These are phyloP conservation scores for Ia io DNA, from an alignment of 2,113 vertebrate genomes.

Conservation along the genomic window DNA sequence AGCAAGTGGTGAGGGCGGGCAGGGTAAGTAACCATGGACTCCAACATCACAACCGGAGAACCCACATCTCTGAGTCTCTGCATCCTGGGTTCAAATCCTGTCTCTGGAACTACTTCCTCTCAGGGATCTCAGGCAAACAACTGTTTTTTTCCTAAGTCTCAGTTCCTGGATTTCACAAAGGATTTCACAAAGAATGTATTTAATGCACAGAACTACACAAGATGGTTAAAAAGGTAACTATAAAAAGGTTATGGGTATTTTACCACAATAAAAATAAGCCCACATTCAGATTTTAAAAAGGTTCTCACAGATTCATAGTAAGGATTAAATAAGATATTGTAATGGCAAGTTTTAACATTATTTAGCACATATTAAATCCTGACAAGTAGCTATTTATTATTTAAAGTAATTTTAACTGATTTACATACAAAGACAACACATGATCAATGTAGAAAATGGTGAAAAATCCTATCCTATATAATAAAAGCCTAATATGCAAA, in stretches of 20 bases:
- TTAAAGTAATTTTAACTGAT: neutral
- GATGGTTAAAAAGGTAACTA: neutral
- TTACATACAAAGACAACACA: slow-evolving; percentile 1
- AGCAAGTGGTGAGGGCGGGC: neutral
- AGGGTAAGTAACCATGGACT: neutral
- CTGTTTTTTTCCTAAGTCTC: slow-evolving; percentile 3
- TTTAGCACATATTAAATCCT: neutral
- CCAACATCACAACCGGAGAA: neutral
- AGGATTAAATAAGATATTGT: neutral
- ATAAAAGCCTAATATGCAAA: no score
- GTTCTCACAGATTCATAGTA: neutral
- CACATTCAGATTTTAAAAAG: neutral
- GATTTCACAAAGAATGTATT: neutral
- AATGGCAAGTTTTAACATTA: neutral
- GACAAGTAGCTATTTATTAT: neutral
- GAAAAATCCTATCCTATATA: neutral
- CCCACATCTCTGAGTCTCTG: neutral
- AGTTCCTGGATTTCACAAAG: neutral
- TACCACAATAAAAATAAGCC: neutral
- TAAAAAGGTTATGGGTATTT: neutral
- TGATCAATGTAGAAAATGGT: neutral
- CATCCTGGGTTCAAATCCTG: neutral
- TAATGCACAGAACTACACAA: neutral
- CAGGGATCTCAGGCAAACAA: neutral
- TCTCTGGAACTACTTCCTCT: neutral